These are phyloP conservation scores for Tetranychus truncatus DNA, from an alignment of 2,888 invertebrate species.

Conservation along the genomic window DNA sequence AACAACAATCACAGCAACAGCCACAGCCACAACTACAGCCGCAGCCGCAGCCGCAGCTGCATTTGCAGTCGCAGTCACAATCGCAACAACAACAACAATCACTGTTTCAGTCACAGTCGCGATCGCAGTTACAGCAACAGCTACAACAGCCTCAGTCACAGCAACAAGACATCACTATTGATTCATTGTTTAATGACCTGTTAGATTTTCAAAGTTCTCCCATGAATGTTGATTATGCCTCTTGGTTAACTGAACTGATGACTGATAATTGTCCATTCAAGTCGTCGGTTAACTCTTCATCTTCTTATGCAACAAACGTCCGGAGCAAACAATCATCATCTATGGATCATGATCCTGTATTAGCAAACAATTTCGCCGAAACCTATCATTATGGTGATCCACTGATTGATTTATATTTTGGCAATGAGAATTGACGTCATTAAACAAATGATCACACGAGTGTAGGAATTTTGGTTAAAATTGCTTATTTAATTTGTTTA, in stretches of 20 bases:
- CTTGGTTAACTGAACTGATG: conserved; percentile 9
- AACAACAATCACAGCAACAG: too few species aligned
- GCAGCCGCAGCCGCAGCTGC: too few species aligned
- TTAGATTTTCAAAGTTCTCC: conserved; percentile 17
- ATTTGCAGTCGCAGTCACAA: too few species aligned
- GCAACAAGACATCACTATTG: too few species aligned
- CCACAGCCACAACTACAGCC: too few species aligned
- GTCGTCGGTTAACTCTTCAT: neutral
- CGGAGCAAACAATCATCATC: neutral
- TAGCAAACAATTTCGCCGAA: conserved; percentile 17
- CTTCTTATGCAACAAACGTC: neutral
- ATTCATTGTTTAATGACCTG: conserved; percentile 16
- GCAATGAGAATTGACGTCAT: conserved; percentile 48
- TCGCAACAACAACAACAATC: too few species aligned
- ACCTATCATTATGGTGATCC: conserved; percentile 40
- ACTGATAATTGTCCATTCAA: neutral
- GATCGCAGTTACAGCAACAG: too few species aligned
- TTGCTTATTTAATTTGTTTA: conserved; percentile 38
- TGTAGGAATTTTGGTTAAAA: conserved; percentile 46
- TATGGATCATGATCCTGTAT: conserved; percentile 18
- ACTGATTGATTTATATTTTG: conserved; percentile 44
- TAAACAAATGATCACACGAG: conserved; percentile 42
- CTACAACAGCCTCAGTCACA: too few species aligned
- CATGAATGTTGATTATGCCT: conserved; percentile 16
- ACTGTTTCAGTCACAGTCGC: too few species aligned